Percentiles rank a stretch among this genome's conserved stretches.
phyloP scores from a whole-genome alignment of 2,113 vertebrate genomes.

The Vidua chalybeata region DNA sequence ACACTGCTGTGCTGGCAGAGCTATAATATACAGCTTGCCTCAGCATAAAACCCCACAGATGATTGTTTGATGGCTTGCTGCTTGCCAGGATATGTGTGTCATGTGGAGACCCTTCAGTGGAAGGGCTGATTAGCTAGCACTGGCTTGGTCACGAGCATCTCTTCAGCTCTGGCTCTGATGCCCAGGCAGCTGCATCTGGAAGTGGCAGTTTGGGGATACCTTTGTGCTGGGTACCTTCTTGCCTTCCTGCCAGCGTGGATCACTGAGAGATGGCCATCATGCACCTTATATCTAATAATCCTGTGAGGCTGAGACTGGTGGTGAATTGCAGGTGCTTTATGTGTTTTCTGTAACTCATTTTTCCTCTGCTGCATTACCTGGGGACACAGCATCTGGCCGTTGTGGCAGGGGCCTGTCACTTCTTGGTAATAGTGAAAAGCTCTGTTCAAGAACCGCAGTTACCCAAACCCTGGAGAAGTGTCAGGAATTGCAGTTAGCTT shows the following conservation, averaged over 20 bases:
- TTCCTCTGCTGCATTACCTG: background rate
- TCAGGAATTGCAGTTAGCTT: background rate
- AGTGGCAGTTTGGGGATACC: background rate
- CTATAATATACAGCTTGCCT: background rate
- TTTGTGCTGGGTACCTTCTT: background rate
- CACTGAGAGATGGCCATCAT: background rate
- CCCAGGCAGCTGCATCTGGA: background rate
- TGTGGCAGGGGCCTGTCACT: background rate
- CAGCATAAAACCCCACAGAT: conserved; percentile 1
- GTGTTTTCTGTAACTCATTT: background rate
- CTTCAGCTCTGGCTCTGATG: background rate
- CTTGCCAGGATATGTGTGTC: background rate
- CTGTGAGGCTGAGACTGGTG: background rate
- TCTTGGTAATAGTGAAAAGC: background rate
- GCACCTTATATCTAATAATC: background rate
- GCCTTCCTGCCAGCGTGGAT: background rate
- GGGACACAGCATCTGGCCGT: background rate
- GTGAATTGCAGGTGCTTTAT: background rate
- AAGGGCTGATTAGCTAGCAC: background rate
- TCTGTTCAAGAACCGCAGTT: background rate
- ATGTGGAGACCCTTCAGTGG: background rate
- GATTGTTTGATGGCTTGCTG: background rate
- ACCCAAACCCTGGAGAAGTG: background rate
- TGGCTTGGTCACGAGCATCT: background rate
- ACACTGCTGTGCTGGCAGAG: background rate